Conservation (phyloP, 2,113 vertebrate species). For the Thomomys bottae region DNA sequence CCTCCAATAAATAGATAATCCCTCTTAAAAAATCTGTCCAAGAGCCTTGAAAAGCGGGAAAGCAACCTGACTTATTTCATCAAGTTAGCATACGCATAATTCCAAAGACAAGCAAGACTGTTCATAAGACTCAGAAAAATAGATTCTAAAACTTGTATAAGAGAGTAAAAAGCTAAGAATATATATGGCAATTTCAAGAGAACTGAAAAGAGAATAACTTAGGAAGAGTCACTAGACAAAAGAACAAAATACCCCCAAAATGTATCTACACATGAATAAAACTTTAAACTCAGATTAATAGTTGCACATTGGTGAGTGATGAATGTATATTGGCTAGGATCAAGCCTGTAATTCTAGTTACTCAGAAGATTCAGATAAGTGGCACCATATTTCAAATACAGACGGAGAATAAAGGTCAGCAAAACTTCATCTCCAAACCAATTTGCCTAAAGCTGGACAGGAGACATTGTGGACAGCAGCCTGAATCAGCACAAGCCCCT, state of each 20-base stretch:
- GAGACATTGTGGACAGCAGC: no score
- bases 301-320: neutral
- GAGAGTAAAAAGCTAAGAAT: constrained; percentile 27
- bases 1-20: constrained; percentile 34
- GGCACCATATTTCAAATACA: no score
- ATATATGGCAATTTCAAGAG: constrained; percentile 10
- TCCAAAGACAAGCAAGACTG: constrained; percentile 42
- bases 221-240: neutral
- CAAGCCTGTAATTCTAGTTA: no score
- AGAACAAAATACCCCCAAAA: neutral
- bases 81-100: neutral
- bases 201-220: neutral
- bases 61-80: neutral
- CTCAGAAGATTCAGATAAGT: no score
- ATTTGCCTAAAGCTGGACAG: no score
- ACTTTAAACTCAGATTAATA: neutral
- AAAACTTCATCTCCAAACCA: no score
- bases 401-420: no score
- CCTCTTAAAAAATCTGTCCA: constrained; percentile 2
- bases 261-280: neutral
- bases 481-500: no score
- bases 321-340: neutral
- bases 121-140: constrained; percentile 4
- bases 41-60: constrained; percentile 48
- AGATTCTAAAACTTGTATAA: constrained; percentile 22